These are phyloP conservation scores for Stenchaetothrips biformis DNA, from an alignment of 2,888 invertebrate species.

Conservation along the genomic window DNA sequence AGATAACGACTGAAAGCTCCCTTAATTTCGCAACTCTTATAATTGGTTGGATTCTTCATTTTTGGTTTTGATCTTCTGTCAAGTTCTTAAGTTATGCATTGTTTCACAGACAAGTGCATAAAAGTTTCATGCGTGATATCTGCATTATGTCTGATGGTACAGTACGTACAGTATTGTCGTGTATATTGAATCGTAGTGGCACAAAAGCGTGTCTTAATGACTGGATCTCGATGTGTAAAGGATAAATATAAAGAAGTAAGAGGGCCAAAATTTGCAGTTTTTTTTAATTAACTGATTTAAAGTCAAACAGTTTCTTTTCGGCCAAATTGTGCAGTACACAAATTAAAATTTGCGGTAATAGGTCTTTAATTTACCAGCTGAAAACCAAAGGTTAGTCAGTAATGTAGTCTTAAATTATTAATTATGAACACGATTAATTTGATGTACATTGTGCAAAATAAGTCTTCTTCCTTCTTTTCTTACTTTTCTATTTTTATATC, in stretches of 20 bases:
- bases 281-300: not conserved
- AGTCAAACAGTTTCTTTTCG: not conserved
- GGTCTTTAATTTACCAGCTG: slow-evolving; percentile 23
- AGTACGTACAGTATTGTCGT: not conserved
- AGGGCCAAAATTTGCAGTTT: slow-evolving; percentile 1
- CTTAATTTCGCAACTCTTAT: no score
- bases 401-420: slow-evolving; percentile 4
- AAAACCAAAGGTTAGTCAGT: slow-evolving; percentile 25
- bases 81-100: not conserved
- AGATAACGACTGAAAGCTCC: not conserved
- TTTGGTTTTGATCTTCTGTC: not conserved
- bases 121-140: not conserved
- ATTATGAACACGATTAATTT: slow-evolving; percentile 19
- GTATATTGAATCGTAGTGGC: not conserved
- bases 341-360: slow-evolving; percentile 3
- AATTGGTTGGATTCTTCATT: not conserved
- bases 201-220: not conserved
- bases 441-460: slow-evolving; percentile 21
- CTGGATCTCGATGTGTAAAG: slow-evolving; percentile 7
- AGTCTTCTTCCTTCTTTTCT: slow-evolving; percentile 21
- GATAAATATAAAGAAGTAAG: not conserved
- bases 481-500: slow-evolving; percentile 25
- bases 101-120: not conserved
- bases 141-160: not conserved
- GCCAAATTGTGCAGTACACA: slow-evolving; percentile 15